Evolutionary conservation across 2,797 vertebrate genomes (phyloP).

Genomic region (Prunella strophiata): DNA sequence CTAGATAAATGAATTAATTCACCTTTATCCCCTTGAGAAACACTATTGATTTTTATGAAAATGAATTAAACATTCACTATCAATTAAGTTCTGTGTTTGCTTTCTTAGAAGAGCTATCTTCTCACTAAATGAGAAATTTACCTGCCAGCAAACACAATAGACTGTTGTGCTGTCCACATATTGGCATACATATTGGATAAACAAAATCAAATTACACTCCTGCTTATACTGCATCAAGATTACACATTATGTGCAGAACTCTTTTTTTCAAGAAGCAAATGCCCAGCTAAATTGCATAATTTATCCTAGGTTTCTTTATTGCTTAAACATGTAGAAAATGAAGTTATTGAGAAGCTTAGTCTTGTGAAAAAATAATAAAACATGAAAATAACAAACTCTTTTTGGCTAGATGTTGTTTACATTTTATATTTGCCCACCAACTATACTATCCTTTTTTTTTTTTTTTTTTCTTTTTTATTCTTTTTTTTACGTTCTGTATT

Average conservation of each 20-base stretch:
- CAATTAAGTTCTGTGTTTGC: slow-evolving; percentile 67
- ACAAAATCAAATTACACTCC: slow-evolving; percentile 62
- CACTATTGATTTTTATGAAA: slow-evolving; percentile 82
- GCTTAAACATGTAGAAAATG: slow-evolving; percentile 51
- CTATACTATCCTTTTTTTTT: too few relatives aligned
- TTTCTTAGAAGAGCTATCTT: slow-evolving; percentile 25
- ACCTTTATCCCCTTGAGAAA: slow-evolving; percentile 76
- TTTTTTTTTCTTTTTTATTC: too few relatives aligned
- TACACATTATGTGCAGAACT: slow-evolving; percentile 8
- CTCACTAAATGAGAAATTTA: slow-evolving; percentile 54
- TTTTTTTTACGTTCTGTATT: not conserved
- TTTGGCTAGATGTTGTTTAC: not conserved
- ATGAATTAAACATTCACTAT: slow-evolving; percentile 76
- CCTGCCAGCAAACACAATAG: slow-evolving; percentile 41
- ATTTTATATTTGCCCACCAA: not conserved
- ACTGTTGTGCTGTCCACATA: slow-evolving; percentile 16
- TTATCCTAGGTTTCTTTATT: slow-evolving; percentile 28
- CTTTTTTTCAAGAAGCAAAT: slow-evolving; percentile 42
- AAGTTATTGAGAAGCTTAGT: not conserved
- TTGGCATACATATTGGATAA: slow-evolving; percentile 52
- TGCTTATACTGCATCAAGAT: slow-evolving; percentile 54
- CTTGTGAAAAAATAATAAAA: not conserved
- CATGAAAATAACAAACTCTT: not conserved
- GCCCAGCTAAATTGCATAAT: slow-evolving; percentile 30
- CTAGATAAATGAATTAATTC: slow-evolving; percentile 79